phyloP scores from a whole-genome alignment of 2,888 invertebrate species.

The Steinernema scapterisci region DNA sequence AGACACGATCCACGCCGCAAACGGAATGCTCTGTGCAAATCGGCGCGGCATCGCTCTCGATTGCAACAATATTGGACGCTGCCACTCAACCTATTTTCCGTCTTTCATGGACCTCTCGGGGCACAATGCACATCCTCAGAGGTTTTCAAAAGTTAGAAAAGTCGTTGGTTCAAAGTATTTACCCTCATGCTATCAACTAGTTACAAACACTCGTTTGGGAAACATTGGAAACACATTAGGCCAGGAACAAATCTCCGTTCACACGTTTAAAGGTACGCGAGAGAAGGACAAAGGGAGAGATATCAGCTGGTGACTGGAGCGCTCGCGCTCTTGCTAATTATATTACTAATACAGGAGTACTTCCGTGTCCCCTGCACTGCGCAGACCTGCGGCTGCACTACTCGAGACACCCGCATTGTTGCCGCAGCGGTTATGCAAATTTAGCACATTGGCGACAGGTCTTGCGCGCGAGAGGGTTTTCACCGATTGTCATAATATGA shows the following conservation, averaged over 20 bases:
- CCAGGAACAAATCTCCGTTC: too few relatives aligned
- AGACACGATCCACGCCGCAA: too few relatives aligned
- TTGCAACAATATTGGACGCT: neutral
- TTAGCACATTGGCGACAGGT: conserved; percentile 26
- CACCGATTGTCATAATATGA: conserved; percentile 10
- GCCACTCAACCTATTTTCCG: conserved; percentile 13
- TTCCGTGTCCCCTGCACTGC: conserved; percentile 22
- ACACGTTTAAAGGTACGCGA: neutral
- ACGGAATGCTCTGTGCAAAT: too few relatives aligned
- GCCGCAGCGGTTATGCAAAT: conserved; percentile 31
- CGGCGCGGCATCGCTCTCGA: neutral
- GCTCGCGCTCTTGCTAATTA: conserved; percentile 2
- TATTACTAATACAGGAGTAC: conserved; percentile 6
- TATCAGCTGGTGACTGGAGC: neutral
- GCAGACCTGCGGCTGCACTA: conserved; percentile 1
- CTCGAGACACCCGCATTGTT: conserved; percentile 33
- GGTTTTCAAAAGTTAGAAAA: neutral
- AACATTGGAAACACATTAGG: too few relatives aligned
- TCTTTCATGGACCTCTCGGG: neutral
- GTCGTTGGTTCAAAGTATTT: too few relatives aligned
- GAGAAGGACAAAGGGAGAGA: neutral
- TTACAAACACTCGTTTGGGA: too few relatives aligned
- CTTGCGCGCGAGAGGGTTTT: neutral
- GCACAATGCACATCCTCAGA: neutral
- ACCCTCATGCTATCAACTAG: too few relatives aligned